Percentiles rank a stretch among this genome's conserved stretches.
These are phyloP conservation scores for Buceros bicornis DNA, from an alignment of 2,797 vertebrate species.

Conservation along the genomic window DNA sequence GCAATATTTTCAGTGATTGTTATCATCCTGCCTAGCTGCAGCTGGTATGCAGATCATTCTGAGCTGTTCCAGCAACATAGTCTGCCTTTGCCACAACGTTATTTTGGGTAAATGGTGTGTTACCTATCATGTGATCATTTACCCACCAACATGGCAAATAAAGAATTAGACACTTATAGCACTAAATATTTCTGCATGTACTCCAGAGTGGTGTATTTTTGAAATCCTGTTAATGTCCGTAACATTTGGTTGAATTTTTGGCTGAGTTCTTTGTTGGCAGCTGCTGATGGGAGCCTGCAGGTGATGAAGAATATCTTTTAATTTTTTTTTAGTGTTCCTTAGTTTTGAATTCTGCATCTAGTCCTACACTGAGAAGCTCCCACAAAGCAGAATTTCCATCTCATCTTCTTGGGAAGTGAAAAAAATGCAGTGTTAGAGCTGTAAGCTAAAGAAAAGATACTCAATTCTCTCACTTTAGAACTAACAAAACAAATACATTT, in stretches of 20 bases:
- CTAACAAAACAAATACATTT: not conserved
- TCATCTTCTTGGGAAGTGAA: not conserved
- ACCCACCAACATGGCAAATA: not conserved
- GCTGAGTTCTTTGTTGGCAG: not conserved
- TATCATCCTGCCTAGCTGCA: constrained; percentile 55
- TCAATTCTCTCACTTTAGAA: not conserved
- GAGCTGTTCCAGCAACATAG: not conserved
- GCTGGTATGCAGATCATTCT: constrained; percentile 53
- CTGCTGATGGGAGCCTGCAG: not conserved
- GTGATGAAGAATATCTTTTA: not conserved
- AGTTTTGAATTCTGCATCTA: not conserved
- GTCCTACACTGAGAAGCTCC: not conserved
- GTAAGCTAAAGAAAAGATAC: not conserved
- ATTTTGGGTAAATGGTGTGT: not conserved
- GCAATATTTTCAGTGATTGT: constrained; percentile 43
- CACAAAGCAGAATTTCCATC: not conserved
- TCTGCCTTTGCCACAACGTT: not conserved
- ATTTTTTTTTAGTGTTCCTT: not conserved
- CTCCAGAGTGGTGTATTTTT: not conserved
- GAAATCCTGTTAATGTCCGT: not conserved
- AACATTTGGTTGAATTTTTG: not conserved
- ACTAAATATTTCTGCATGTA: not conserved
- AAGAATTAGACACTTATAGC: not conserved
- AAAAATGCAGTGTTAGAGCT: not conserved
- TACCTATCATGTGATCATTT: not conserved